A percentile compares a stretch with the other conserved stretches of the same genome.
These are phyloP conservation scores for Sylvia borin DNA, from an alignment of 2,797 vertebrate species.

Conservation along the genomic window DNA sequence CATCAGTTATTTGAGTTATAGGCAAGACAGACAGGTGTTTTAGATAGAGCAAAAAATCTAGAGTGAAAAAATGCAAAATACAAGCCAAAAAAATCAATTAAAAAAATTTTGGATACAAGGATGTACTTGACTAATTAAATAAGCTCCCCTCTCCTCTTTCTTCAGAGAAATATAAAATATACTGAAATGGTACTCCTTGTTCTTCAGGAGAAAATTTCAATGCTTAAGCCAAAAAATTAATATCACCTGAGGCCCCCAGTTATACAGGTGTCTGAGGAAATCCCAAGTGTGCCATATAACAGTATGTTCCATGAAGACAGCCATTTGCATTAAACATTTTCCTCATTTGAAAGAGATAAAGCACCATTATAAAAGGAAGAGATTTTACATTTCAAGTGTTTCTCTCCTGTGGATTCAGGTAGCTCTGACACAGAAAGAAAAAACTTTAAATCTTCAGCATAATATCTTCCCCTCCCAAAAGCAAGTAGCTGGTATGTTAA, in stretches of 20 bases:
- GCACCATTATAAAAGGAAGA: conserved; percentile 10
- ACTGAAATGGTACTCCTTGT: neutral
- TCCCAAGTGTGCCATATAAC: neutral
- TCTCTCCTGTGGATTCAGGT: conserved; percentile 13
- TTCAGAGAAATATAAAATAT: neutral
- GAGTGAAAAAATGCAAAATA: neutral
- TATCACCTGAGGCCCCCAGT: neutral
- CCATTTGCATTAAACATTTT: conserved; percentile 31
- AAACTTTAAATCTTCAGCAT: neutral
- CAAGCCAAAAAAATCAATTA: neutral
- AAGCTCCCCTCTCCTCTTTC: rapidly evolving
- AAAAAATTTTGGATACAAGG: neutral
- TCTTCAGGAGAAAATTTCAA: neutral
- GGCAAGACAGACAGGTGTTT: neutral
- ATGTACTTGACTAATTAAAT: neutral
- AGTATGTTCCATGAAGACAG: neutral
- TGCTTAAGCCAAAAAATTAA: neutral
- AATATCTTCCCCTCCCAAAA: neutral
- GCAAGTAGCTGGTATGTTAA: neutral
- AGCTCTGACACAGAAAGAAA: neutral
- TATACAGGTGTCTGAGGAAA: neutral
- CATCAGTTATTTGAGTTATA: neutral
- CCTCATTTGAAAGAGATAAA: conserved; percentile 28
- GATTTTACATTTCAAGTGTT: conserved; percentile 4
- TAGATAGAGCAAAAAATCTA: neutral